Percentiles rank a stretch among this genome's conserved stretches.
These are phyloP conservation scores for Lasioglossum lativentre DNA, from an alignment of 2,888 invertebrate species.

Conservation along the genomic window DNA sequence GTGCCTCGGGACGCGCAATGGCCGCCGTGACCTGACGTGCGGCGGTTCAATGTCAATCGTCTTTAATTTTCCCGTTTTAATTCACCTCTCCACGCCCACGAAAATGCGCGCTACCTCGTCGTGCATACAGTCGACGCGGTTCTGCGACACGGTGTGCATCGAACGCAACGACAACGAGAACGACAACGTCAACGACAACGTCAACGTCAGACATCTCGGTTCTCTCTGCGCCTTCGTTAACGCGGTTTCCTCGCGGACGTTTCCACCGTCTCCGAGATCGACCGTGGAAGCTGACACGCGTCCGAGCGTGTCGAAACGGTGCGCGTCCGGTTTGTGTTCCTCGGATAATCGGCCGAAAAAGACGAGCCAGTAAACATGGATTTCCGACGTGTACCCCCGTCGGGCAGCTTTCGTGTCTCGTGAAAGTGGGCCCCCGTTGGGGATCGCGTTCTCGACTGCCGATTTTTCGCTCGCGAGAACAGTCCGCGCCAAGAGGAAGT, in stretches of 20 bases:
- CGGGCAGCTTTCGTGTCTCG: slow-evolving; percentile 37
- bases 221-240: neutral
- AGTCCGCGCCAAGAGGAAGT: slow-evolving; percentile 43
- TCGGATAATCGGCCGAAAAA: slow-evolving; percentile 15
- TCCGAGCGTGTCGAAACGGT: slow-evolving; percentile 41
- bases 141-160: slow-evolving; percentile 58
- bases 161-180: neutral
- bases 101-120: slow-evolving; percentile 65
- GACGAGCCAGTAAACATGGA: slow-evolving; percentile 30
- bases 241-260: slow-evolving; percentile 29
- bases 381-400: slow-evolving; percentile 36
- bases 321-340: neutral
- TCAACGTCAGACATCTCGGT: neutral
- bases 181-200: neutral
- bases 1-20: slow-evolving; percentile 73
- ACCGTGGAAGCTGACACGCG: slow-evolving; percentile 51
- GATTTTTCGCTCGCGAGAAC: slow-evolving; percentile 49
- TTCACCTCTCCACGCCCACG: slow-evolving; percentile 66
- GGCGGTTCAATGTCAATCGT: slow-evolving; percentile 74
- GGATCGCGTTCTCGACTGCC: slow-evolving; percentile 34
- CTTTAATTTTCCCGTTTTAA: slow-evolving; percentile 73
- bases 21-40: slow-evolving; percentile 77
- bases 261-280: slow-evolving; percentile 32
- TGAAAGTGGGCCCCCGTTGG: slow-evolving; percentile 51
- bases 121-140: slow-evolving; percentile 57